These are phyloP conservation scores for Mizuhopecten yessoensis DNA, from an alignment of 1,140 invertebrate genomes.

Conservation along the genomic window DNA sequence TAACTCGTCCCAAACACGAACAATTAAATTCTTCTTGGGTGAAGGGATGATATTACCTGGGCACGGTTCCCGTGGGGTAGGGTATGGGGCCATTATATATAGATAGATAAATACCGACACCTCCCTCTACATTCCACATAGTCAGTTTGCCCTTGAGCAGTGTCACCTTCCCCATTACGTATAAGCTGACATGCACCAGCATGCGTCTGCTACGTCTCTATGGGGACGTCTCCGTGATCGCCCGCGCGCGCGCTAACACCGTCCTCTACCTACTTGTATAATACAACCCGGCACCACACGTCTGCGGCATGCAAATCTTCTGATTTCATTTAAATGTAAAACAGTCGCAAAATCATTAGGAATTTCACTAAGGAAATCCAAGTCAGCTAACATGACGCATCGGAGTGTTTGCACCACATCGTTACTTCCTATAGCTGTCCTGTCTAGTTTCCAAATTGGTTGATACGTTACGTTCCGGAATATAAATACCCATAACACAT, in stretches of 20 bases:
- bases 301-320: slow-evolving; percentile 17
- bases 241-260: not conserved
- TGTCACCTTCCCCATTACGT: not conserved
- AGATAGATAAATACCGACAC: not conserved
- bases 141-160: not conserved
- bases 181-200: slow-evolving; percentile 1
- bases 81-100: too few relatives aligned
- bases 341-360: not conserved
- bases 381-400: not conserved
- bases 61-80: too few relatives aligned
- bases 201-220: not conserved
- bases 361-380: not conserved
- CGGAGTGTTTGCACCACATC: not conserved
- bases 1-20: too few relatives aligned
- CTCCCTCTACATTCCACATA: not conserved
- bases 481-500: not conserved
- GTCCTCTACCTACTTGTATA: not conserved
- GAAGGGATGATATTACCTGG: too few relatives aligned
- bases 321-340: slow-evolving; percentile 36
- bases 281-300: not conserved
- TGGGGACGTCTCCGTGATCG: too few relatives aligned
- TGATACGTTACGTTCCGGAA: not conserved
- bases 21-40: too few relatives aligned
- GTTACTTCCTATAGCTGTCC: not conserved
- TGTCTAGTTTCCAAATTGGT: not conserved